Evolutionary conservation across 1,140 invertebrate species (phyloP), one percentile per base, ranked within the genome.

Genomic region (Drosophila pseudoobscura): DNA sequence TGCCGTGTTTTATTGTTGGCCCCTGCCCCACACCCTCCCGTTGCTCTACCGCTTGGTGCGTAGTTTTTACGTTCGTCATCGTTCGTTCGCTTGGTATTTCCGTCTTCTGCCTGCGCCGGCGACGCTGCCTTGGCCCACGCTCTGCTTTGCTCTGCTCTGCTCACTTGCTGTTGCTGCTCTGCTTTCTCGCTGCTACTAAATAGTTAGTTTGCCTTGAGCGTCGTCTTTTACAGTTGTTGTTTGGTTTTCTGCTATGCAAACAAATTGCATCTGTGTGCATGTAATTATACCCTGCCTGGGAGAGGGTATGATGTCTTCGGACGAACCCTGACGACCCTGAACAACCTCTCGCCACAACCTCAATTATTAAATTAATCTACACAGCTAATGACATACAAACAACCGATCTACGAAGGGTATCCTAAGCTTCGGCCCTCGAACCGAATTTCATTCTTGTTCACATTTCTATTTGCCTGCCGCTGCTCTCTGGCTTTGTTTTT

Each of bases 11-110:
- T 87, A 78, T 78, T 88, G 77, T 87, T 88, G 74, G 35, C 35
- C 11, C 11, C 26, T 58, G 49, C 29, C 54, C 49, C n/a, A 26
- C 7, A 46, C 44, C 24, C 51, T 47, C 51, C 52, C 35, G 26
- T 22, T 72, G 66, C 80, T 72, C 63, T 64, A 72, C 58, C 78
- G 78, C 78, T 78, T 70, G 73, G 78, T 88, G 83, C 83, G 83
- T 87, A 88, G 79, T 88, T 88, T 87, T 88, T 88, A 88, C 75
- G 83, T 88, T 88, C 83, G 83, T 88, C 83, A 88, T 88, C 83
- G 68, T 80, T 85, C 83, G 68, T 78, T 85, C 68, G 78, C 75
- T 76, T 88, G 83, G 83, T 83, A 88, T 88, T 88, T 88, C 83
- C 83, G 83, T 88, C 83, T 88, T 88, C 62, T 78, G 83, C 83